Evolutionary conservation across 2,113 vertebrate species (phyloP), one percentile per base, ranked within the genome.

Genomic region (Cervus canadensis): DNA sequence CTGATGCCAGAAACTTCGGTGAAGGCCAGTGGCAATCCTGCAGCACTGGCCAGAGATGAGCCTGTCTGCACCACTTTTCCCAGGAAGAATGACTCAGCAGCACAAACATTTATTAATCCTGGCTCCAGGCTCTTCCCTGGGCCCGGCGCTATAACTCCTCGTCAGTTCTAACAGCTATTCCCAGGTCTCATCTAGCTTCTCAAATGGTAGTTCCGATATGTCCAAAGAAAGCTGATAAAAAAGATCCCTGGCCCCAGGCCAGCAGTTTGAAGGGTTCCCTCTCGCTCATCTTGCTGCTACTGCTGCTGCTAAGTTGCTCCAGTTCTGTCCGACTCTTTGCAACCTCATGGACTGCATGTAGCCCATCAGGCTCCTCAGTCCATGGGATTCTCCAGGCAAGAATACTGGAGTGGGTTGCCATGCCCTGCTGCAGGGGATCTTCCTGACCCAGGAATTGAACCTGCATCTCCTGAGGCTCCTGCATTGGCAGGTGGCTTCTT

Each of bases 1-100:
- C 26, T 1, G 36, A 3, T 0, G 11, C 26, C 74, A 56, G 93
- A 43, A 19, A 71, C 71, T 76, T 91, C 30, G 56, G 92, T 50
- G 6, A 40, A 28, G 60, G n/a, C 48, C 82, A 88, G 33, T 23
- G 79, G 36, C 33, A 40, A n/a, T 30, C 45, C 92, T 5, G 81
- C 64, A 54, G 85, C 74, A 21, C 17, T 74, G 36, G 91, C 67
- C 89, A 19, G 45, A 40, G 76, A 79, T 2, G 52, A 50, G 25
- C 52, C 45, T 25, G 30, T 57, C 83, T 40, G 91, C 57, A 33
- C 64, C n/a, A 7, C 67, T 85, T 89, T 79, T 71, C 86, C 96
- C 95, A 93, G 91, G 59, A 78, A 94, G 82, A 67, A 93, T 96
- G 97, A 97, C 86, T 96, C 97, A 97, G 40, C 88, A 19, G 14